phyloP scores from a whole-genome alignment of 2,113 vertebrate genomes.

The Astur gentilis region DNA sequence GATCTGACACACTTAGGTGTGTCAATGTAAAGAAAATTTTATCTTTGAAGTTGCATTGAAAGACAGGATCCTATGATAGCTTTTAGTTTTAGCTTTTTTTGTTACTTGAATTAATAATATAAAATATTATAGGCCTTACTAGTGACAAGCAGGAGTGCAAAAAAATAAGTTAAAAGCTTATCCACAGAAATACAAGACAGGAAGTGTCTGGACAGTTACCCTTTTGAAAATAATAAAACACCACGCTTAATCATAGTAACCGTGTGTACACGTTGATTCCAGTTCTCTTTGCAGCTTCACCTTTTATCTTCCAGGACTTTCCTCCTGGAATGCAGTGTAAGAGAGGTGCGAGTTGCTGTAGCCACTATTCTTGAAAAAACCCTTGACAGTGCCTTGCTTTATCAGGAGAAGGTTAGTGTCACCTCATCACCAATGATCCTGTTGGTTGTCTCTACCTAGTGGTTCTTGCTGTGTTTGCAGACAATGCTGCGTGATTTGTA shows the following conservation, averaged over 20 bases:
- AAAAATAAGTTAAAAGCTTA: neutral
- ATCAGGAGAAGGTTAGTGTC: constrained; percentile 84
- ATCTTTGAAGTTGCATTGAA: neutral
- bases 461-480: neutral
- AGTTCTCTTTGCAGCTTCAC: constrained; percentile 16
- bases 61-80: neutral
- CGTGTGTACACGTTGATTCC: neutral
- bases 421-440: neutral
- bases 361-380: constrained; percentile 97
- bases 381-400: constrained; percentile 92
- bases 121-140: neutral
- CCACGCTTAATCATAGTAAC: neutral
- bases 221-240: neutral
- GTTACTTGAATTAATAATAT: neutral
- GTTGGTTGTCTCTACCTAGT: neutral
- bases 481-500: neutral
- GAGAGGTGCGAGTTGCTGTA: constrained; percentile 91
- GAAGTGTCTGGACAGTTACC: neutral
- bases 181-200: neutral
- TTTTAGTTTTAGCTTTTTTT: neutral
- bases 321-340: constrained; percentile 91
- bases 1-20: neutral
- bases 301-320: constrained; percentile 81
- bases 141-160: neutral
- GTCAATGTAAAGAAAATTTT: neutral